phyloP scores from a whole-genome alignment of 1,140 invertebrate genomes.

The Brachionus calyciflorus region DNA sequence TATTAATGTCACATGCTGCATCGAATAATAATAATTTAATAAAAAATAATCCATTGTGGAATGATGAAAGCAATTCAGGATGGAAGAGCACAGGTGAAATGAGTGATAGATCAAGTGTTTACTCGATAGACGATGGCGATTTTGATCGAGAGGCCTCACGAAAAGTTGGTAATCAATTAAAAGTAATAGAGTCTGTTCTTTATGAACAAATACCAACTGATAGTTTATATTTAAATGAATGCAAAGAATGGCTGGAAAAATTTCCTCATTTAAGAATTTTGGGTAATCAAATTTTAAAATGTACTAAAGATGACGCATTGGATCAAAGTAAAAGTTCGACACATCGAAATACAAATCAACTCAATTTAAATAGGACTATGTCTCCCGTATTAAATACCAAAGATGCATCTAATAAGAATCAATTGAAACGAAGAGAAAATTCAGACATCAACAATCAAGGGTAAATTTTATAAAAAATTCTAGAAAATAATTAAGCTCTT shows the following conservation, averaged over 20 bases:
- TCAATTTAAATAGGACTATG: background rate
- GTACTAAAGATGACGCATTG: background rate
- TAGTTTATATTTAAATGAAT: conserved; percentile 14
- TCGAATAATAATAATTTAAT: background rate
- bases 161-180: conserved; percentile 34
- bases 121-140: conserved; percentile 35
- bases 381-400: background rate
- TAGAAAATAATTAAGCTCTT: too few relatives aligned
- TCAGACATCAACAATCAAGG: background rate
- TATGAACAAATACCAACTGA: conserved; percentile 37
- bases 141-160: conserved; percentile 45
- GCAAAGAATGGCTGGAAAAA: conserved; percentile 46
- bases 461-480: background rate
- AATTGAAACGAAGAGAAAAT: background rate
- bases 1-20: background rate
- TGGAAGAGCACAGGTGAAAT: conserved; percentile 40
- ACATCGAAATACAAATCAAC: background rate
- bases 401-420: background rate
- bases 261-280: conserved; percentile 45
- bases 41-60: background rate
- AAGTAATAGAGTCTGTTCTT: conserved; percentile 28
- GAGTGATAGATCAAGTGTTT: conserved; percentile 45
- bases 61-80: conserved; percentile 41
- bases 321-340: background rate
- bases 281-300: background rate